These are phyloP conservation scores for Picus viridis DNA, from an alignment of 2,797 vertebrate genomes.

Conservation along the genomic window DNA sequence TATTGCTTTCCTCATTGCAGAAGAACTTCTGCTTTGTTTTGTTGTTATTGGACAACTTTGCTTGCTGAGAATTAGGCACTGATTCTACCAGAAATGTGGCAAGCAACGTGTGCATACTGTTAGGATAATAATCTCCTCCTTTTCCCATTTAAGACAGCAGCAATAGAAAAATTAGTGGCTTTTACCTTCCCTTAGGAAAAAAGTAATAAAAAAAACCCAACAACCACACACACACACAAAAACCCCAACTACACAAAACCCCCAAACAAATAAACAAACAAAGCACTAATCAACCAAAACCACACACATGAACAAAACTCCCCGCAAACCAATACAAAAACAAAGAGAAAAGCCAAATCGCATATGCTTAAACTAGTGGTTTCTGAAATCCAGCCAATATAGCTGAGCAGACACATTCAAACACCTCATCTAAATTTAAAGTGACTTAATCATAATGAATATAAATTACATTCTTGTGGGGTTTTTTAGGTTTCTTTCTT, in stretches of 20 bases:
- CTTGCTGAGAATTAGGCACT: not conserved
- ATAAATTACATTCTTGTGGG: not conserved
- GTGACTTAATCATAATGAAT: not conserved
- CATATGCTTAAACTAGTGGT: not conserved
- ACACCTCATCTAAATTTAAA: not conserved
- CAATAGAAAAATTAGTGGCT: not conserved
- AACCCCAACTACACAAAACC: no score
- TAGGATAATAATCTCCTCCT: not conserved
- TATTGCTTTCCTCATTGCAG: not conserved
- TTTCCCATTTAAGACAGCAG: not conserved
- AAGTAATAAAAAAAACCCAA: not conserved
- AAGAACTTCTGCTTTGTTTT: not conserved
- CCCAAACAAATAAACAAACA: not conserved
- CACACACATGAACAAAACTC: no score
- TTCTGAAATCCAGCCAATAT: not conserved
- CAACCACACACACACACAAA: no score
- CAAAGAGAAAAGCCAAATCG: not conserved
- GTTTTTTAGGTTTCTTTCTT: constrained; percentile 13
- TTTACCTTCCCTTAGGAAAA: not conserved
- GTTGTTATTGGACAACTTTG: not conserved
- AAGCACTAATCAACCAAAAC: not conserved
- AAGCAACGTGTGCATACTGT: not conserved
- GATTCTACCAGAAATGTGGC: not conserved
- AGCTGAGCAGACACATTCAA: not conserved
- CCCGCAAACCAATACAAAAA: no score